Conservation (phyloP, 2,888 invertebrate species). For the Athalia circularis region DNA sequence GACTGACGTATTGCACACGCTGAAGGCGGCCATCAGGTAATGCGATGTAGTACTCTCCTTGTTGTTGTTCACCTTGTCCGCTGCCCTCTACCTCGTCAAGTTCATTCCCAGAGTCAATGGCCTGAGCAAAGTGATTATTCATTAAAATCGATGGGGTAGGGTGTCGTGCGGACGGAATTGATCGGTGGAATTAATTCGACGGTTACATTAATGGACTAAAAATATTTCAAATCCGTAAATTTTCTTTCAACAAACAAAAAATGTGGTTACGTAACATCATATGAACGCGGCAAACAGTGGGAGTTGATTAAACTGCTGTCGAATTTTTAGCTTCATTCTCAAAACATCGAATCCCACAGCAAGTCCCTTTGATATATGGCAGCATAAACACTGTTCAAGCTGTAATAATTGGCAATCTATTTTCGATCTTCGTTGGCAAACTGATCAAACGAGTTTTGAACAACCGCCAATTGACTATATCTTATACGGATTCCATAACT, state of each 20-base stretch:
- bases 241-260: too few relatives aligned
- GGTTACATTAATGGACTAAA: too few relatives aligned
- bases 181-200: neutral
- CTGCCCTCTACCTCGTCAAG: slow-evolving; percentile 34
- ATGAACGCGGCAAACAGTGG: neutral
- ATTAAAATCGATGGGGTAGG: neutral
- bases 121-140: neutral
- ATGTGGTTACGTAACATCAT: neutral
- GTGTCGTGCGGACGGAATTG: neutral
- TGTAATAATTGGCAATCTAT: slow-evolving; percentile 35
- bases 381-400: neutral
- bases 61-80: slow-evolving; percentile 27
- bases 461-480: slow-evolving; percentile 14
- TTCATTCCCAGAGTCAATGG: slow-evolving; percentile 32
- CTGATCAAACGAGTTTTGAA: slow-evolving; percentile 28
- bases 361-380: slow-evolving; percentile 28
- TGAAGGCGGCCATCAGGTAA: slow-evolving; percentile 44
- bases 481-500: slow-evolving; percentile 10
- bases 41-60: slow-evolving; percentile 42
- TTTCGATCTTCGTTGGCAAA: slow-evolving; percentile 27
- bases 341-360: neutral
- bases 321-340: neutral
- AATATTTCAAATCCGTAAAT: too few relatives aligned
- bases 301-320: slow-evolving; percentile 7
- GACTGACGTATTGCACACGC: slow-evolving; percentile 45